These are phyloP conservation scores for Xestia ashworthii DNA, from an alignment of 2,888 invertebrate genomes.

Conservation along the genomic window DNA sequence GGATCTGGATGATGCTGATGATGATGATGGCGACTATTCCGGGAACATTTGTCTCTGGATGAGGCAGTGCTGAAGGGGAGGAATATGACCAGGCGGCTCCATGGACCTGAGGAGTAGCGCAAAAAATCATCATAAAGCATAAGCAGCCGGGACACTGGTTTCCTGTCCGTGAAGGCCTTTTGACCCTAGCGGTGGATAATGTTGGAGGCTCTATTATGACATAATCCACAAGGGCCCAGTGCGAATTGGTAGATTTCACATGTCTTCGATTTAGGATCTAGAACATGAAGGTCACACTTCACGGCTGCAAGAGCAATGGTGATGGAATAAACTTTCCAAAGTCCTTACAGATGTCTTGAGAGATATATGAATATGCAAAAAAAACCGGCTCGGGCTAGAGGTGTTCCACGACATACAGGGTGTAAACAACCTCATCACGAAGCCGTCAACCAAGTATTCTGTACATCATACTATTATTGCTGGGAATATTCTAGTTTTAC, in stretches of 20 bases:
- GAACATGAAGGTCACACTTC: background rate
- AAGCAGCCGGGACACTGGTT: background rate
- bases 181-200: too few species aligned
- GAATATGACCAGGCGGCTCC: conserved; percentile 46
- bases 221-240: background rate
- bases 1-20: background rate
- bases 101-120: conserved; percentile 33
- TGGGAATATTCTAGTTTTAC: too few species aligned
- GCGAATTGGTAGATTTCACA: background rate
- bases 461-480: too few species aligned
- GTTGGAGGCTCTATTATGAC: background rate
- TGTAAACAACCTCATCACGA: too few species aligned
- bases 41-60: conserved; percentile 18
- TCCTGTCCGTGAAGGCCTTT: background rate
- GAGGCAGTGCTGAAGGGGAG: conserved; percentile 32
- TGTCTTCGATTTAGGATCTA: background rate
- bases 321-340: background rate
- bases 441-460: too few species aligned
- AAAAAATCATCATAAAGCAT: background rate
- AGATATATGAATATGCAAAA: background rate
- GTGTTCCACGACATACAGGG: too few species aligned
- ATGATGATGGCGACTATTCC: background rate
- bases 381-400: too few species aligned
- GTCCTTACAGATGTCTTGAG: background rate
- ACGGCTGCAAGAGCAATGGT: background rate